Conservation (phyloP, 2,888 invertebrate species). For the Prionchulus punctatus region DNA sequence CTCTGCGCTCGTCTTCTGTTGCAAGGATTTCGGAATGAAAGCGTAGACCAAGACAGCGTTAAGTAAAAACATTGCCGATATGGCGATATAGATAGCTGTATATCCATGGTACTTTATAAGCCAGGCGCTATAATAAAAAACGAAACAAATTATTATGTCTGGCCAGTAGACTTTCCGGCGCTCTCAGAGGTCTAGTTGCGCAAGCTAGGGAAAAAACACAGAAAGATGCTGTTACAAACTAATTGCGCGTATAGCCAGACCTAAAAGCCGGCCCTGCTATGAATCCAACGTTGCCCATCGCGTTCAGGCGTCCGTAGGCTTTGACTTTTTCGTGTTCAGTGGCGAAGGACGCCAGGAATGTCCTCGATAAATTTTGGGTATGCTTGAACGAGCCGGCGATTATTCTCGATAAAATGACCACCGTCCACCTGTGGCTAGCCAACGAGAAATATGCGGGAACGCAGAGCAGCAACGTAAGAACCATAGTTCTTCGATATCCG, state of each 20-base stretch:
- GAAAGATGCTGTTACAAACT: neutral
- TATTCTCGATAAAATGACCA: constrained; percentile 8
- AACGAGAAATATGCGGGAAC: constrained; percentile 9
- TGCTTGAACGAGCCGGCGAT: constrained; percentile 14
- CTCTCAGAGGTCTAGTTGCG: no score
- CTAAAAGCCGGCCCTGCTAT: constrained; percentile 9
- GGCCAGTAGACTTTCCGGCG: no score
- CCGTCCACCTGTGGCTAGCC: neutral
- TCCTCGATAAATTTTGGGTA: constrained; percentile 13
- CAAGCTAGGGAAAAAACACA: no score
- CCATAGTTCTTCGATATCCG: neutral
- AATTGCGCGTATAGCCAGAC: neutral
- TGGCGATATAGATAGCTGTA: no score
- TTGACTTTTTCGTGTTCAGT: neutral
- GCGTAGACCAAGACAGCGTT: no score
- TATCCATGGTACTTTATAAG: no score
- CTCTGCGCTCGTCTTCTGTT: no score
- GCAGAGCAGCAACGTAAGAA: neutral
- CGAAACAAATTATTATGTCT: no score
- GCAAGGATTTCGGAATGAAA: no score
- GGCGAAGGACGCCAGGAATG: constrained; percentile 8
- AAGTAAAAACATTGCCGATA: no score
- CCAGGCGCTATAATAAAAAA: no score
- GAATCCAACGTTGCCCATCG: constrained; percentile 13
- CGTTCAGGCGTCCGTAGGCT: constrained; percentile 11